Percentiles rank a stretch among this genome's conserved stretches.
Conservation (phyloP, 2,888 invertebrate species). For the Tetragonula carbonaria region DNA sequence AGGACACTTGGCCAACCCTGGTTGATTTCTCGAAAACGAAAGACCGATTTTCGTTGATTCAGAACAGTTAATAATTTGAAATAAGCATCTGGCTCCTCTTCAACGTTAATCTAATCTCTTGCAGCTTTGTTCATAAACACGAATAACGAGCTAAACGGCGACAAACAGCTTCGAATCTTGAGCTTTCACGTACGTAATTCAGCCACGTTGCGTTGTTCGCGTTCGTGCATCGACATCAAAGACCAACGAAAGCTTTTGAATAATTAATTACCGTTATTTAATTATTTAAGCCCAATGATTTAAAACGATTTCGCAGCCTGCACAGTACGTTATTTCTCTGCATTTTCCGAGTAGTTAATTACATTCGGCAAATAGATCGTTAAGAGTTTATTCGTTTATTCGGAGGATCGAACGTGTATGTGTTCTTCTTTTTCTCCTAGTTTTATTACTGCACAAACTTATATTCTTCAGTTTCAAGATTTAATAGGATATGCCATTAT, state of each 20-base stretch:
- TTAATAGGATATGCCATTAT: background rate
- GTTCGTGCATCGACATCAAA: background rate
- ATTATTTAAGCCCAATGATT: background rate
- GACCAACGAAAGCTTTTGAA: background rate
- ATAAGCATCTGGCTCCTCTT: background rate
- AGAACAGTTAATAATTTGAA: background rate
- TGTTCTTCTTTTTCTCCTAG: background rate
- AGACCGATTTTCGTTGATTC: background rate
- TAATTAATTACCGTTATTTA: slow-evolving; percentile 22
- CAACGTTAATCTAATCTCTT: background rate
- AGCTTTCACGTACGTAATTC: background rate
- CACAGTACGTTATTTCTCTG: background rate
- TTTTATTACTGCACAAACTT: background rate
- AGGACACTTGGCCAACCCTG: slow-evolving; percentile 17
- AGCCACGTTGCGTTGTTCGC: background rate
- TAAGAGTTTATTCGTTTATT: too few species aligned
- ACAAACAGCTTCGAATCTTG: background rate
- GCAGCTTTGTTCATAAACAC: background rate
- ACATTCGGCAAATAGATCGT: too few species aligned
- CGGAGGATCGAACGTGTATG: background rate
- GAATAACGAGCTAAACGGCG: background rate
- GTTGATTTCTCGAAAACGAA: slow-evolving; percentile 30
- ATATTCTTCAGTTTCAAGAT: background rate
- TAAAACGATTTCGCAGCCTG: background rate
- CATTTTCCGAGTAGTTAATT: too few species aligned